Conservation (phyloP, 2,888 invertebrate species). For the Meloe dianella region DNA sequence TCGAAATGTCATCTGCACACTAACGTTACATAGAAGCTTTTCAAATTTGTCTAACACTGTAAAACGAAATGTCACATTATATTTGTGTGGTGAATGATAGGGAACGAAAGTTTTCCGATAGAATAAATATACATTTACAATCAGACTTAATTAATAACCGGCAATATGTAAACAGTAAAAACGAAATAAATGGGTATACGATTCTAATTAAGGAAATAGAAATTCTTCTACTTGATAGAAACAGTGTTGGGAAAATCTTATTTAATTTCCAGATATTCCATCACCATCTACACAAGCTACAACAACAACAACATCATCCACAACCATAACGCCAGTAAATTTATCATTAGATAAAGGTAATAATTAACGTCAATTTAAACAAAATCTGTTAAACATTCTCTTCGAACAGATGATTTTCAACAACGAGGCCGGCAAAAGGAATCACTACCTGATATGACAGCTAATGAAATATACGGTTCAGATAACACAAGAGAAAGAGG, state of each 20-base stretch:
- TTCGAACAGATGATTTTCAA: conserved; percentile 43
- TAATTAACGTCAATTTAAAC: not conserved
- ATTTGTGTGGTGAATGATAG: not conserved
- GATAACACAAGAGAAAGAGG: conserved; percentile 53
- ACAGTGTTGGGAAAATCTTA: not conserved
- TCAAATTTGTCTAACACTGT: not conserved
- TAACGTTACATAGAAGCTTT: conserved; percentile 25
- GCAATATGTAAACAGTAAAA: not conserved
- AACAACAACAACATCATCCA: conserved; percentile 44
- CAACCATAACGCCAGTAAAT: conserved; percentile 38
- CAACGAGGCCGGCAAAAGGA: conserved; percentile 49
- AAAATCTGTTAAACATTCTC: conserved; percentile 10
- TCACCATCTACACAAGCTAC: conserved; percentile 51
- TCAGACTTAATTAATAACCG: not conserved
- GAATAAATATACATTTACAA: not conserved
- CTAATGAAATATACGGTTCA: conserved; percentile 52
- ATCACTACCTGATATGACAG: conserved; percentile 44
- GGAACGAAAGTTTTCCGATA: not conserved
- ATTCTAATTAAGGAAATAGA: not conserved
- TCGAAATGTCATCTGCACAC: conserved; percentile 36
- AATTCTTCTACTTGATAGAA: not conserved
- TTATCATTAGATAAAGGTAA: conserved; percentile 46
- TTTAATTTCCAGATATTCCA: conserved; percentile 49
- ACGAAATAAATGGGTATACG: not conserved
- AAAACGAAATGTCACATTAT: not conserved